Base-by-base conservation (phyloP, 64 coral and sea anemone genomes). In the Platygyra sinensis region DNA sequence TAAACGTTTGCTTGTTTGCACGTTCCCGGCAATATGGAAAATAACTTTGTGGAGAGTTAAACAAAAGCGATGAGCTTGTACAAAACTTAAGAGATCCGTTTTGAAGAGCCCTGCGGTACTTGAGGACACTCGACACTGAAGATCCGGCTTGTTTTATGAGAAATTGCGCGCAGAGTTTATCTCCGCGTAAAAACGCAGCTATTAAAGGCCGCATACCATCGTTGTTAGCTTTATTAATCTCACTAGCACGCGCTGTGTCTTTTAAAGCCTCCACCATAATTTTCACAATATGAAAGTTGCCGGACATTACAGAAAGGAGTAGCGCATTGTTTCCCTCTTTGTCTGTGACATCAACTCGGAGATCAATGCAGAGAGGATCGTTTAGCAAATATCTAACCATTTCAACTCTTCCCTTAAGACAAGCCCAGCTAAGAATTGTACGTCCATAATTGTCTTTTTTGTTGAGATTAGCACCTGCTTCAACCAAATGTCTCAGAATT, bases 171-270 rank as follows among this genome's bases (percentile, higher is more conserved):
- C 96, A 92, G 29, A 72, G 25, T 72, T 94, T 92, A 72, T 98
- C 74, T 10, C 93, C 93, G 61, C 87, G 89, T 38, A 88, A 22
- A 80, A 94, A 92, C 50, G 96, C 96, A 67, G 76, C 92, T 60
- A 91, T 84, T 75, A 98, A 72, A 14, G 96, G 92, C 16, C 86
- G 91, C 80, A 94, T 98, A n/a, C 96, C 96, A 86, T 69, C 86
- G 93, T 98, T 94, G 96, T 98, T 94, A 86, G 24, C 29, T 46
- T 86, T 78, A 82, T 94, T 90, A 38, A 94, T 78, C 31, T 93
- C 80, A 57, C 75, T 73, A 30, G 20, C 17, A 30, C 59, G 52
- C 38, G 62, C 64, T 12, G 64, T 86, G 19, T 65, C 80, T 89
- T 27, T 88, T 60, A 92, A 76, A 15, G 79, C 29, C 28, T 78